Evolutionary conservation across 2,113 vertebrate genomes (phyloP).

Genomic region (Phainopepla nitens): DNA sequence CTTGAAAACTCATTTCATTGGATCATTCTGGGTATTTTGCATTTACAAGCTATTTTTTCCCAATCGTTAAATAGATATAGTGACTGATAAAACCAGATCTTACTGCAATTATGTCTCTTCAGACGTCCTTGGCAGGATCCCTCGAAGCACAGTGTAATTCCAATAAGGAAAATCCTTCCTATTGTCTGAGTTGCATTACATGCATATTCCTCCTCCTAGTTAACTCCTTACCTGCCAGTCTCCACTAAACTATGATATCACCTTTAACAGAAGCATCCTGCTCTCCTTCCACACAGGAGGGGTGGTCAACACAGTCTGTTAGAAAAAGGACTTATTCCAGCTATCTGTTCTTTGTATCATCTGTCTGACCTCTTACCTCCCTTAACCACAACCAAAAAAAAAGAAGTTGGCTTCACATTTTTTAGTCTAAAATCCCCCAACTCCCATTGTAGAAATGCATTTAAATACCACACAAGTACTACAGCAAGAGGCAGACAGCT

Average conservation of each 20-base stretch:
- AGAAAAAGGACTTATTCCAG: not conserved
- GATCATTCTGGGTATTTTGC: slow-evolving; percentile 19
- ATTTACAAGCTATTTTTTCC: not conserved
- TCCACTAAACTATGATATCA: slow-evolving; percentile 43
- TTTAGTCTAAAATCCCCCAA: slow-evolving; percentile 27
- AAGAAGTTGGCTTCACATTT: slow-evolving; percentile 60
- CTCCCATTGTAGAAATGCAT: not conserved
- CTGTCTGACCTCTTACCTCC: not conserved
- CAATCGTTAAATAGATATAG: not conserved
- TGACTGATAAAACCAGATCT: slow-evolving; percentile 11
- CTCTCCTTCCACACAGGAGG: slow-evolving; percentile 32
- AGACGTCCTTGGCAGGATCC: slow-evolving; percentile 20
- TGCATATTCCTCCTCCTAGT: slow-evolving; percentile 80
- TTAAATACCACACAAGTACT: not conserved
- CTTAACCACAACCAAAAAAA: not conserved
- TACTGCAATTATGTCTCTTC: slow-evolving; percentile 8
- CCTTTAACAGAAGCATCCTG: slow-evolving; percentile 48
- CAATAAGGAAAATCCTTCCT: slow-evolving; percentile 83
- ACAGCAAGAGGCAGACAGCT: not conserved
- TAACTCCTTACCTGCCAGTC: slow-evolving; percentile 75
- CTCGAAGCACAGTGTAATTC: slow-evolving; percentile 64
- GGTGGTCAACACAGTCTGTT: not conserved
- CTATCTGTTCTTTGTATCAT: slow-evolving; percentile 10
- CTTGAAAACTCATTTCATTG: slow-evolving; percentile 59
- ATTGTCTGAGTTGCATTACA: slow-evolving; percentile 96